Evolutionary conservation across 2,797 vertebrate genomes (phyloP).

Genomic region (Prionace glauca): DNA sequence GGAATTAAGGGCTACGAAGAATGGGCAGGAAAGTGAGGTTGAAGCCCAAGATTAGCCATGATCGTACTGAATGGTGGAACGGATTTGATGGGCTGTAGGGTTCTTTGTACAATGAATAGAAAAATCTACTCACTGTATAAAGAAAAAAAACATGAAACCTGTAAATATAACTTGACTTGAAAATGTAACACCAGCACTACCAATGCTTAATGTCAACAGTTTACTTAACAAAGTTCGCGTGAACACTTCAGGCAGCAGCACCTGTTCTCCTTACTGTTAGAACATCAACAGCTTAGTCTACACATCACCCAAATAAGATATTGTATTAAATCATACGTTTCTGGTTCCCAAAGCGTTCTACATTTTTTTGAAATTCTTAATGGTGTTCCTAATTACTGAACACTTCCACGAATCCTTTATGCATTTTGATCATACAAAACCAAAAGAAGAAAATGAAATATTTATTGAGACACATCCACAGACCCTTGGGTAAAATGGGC

Average conservation of each 20-base stretch:
- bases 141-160: background rate
- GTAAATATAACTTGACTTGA: slow-evolving; percentile 3
- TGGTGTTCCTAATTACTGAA: background rate
- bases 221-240: background rate
- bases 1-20: no score
- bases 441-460: background rate
- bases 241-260: background rate
- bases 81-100: no score
- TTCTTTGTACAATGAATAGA: background rate
- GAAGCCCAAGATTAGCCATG: no score
- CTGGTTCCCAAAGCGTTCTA: background rate
- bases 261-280: background rate
- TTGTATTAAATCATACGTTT: background rate
- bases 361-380: background rate
- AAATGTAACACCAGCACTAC: background rate
- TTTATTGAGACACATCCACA: background rate
- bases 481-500: background rate
- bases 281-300: background rate
- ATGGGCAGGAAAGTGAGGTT: no score
- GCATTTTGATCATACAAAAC: background rate
- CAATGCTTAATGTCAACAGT: background rate
- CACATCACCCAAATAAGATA: background rate
- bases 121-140: background rate
- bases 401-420: background rate
- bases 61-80: no score